Evolutionary conservation across 1,140 invertebrate genomes (phyloP), one percentile per base, ranked within the genome.

Genomic region (Manduca sexta): DNA sequence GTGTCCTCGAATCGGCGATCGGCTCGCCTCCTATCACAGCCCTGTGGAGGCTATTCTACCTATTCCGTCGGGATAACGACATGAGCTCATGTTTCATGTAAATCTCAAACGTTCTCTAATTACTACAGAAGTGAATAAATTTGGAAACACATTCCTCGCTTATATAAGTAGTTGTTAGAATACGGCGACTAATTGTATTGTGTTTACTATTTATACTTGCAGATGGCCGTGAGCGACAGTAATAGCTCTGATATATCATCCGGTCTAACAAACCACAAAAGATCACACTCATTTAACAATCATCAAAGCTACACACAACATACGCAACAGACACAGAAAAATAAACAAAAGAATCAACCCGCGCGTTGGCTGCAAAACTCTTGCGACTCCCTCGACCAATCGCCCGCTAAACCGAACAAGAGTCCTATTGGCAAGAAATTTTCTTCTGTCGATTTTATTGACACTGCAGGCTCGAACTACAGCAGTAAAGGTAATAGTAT

Each of bases 211-310:
- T 26, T 35, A 14, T n/a, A 35, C 13, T 45, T 45, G 51, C 79
- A 85, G 79, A 85, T 85, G 81, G 69, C 81, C 79, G 72, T 74
- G 72, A 82, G 74, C 77, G 81, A 84, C 72, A 80, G 77, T 65
- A 84, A 73, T 74, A 81, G 66, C 45, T 59, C 59, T 30, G 81
- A 82, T 46, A 54, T 82, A 44, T 71, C 77, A 37, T 67, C 74
- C 52, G 74, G 69, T 53, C 71, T 79, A 40, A 80, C 76, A 18
- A 86, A 87, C 80, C 89, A 90, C 81, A 90, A 90, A 86, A 79
- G 89, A 87, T 89, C 88, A 78, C 89, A 89, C 59, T 90, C 89
- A 74, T 90, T 90, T 83, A 90, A 90, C 77, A 89, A 90, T 74
- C 89, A 90, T 65, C 87, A 89, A 82, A 90, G 88, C 74, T 90